A percentile compares a stretch with the other conserved stretches of the same genome.
These are phyloP conservation scores for Agonopterix heracliana DNA, from an alignment of 2,888 invertebrate genomes.

Conservation along the genomic window DNA sequence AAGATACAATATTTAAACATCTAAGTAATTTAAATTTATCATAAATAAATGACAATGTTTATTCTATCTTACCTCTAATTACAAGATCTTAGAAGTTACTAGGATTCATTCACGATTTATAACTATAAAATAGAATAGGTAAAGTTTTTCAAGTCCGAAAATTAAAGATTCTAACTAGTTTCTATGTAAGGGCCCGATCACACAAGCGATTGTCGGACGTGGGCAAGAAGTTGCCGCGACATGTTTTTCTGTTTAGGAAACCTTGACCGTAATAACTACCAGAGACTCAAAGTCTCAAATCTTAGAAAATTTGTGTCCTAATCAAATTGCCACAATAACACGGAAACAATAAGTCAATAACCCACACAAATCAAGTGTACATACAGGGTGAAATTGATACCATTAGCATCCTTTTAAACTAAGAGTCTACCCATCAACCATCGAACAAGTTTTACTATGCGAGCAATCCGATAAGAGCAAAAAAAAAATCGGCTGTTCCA, in stretches of 20 bases:
- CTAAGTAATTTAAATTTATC: constrained; percentile 20
- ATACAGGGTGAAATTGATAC: too few relatives aligned
- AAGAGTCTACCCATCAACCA: too few relatives aligned
- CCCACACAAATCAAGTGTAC: too few relatives aligned
- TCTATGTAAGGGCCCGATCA: too few relatives aligned
- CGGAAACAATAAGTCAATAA: too few relatives aligned
- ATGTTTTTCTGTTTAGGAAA: background rate
- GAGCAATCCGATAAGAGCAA: too few relatives aligned
- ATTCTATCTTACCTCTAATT: constrained; percentile 28
- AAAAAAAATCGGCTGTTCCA: too few relatives aligned
- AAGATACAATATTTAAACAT: constrained; percentile 17
- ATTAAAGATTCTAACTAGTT: background rate
- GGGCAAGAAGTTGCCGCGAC: background rate
- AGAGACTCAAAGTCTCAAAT: background rate
- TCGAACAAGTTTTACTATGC: too few relatives aligned
- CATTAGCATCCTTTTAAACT: too few relatives aligned
- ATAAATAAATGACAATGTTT: constrained; percentile 35
- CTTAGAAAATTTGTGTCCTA: background rate
- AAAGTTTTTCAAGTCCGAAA: constrained; percentile 4
- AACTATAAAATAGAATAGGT: constrained; percentile 31
- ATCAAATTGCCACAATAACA: background rate
- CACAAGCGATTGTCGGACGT: background rate
- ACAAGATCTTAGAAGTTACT: constrained; percentile 56
- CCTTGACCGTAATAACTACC: background rate
- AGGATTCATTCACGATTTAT: constrained; percentile 67